These are phyloP conservation scores for Archips crataeganus DNA, from an alignment of 2,888 invertebrate genomes.

Conservation along the genomic window DNA sequence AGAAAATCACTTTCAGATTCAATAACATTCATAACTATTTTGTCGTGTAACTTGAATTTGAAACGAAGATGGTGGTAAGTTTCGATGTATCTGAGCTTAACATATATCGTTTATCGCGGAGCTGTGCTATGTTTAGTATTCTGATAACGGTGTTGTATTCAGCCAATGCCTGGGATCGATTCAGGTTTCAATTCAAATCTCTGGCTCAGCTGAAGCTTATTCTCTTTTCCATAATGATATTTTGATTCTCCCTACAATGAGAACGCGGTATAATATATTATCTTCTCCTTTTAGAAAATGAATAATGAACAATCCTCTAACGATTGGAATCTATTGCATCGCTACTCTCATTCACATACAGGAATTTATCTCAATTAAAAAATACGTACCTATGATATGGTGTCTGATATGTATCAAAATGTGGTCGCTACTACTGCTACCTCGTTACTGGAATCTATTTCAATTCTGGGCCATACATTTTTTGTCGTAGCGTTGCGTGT, in stretches of 20 bases:
- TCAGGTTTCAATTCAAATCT: constrained; percentile 47
- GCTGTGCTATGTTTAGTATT: constrained; percentile 28
- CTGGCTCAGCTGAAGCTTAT: constrained; percentile 44
- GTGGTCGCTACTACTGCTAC: constrained; percentile 20
- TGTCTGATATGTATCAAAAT: constrained; percentile 28
- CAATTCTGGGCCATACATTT: constrained; percentile 54
- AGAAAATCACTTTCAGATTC: constrained; percentile 34
- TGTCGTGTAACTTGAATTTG: neutral
- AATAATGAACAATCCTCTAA: constrained; percentile 12
- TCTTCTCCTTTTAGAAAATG: neutral
- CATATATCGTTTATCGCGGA: constrained; percentile 12
- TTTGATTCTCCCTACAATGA: constrained; percentile 52
- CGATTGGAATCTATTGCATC: constrained; percentile 27
- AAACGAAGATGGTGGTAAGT: neutral
- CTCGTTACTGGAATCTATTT: constrained; percentile 39
- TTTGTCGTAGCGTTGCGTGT: constrained; percentile 54
- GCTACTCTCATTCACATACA: constrained; percentile 16
- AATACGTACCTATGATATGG: constrained; percentile 7
- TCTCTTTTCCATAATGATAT: constrained; percentile 57
- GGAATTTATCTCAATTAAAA: constrained; percentile 25
- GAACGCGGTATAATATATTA: neutral
- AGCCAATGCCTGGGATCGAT: constrained; percentile 40
- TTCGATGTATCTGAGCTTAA: neutral
- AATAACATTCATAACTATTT: constrained; percentile 1
- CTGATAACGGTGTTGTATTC: constrained; percentile 34